Base-by-base conservation (phyloP, 2,797 vertebrate genomes). In the Muscicapa striata region DNA sequence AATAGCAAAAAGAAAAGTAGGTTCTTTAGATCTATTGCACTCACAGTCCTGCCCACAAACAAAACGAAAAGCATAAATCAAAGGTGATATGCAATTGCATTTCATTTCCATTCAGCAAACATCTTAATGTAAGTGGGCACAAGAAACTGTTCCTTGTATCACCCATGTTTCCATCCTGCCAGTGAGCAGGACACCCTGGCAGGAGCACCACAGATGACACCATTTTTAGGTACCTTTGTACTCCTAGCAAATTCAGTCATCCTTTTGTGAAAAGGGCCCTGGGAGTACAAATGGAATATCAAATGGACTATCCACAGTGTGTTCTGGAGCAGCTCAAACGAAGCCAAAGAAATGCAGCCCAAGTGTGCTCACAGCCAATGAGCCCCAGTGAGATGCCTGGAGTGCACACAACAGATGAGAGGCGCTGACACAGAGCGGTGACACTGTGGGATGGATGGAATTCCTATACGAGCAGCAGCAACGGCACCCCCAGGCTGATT, bases 401-500 rank as follows among this genome's bases (percentile, higher is more conserved):
- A 61, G 91, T 70, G 79, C 88, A 94, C 88, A 84, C 29, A 93
- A 95, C 87, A 90, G 89, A 84, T 80, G 94, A 74, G 92, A 85
- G 81, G 63, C 1, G 15, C 57, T 78, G 74, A 72, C 23, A 85
- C 22, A 80, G 80, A 84, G 94, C 30, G 5, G 78, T 78, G 88
- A 76, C 66, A 87, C 63, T 34, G 91, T 85, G 96, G 86, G 79
- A 97, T 85, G 95, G 45, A 70, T 52, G 38, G 15, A 89, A 97
- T 93, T 97, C 97, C 96, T 97, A 97, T 95, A 97, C 81, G 93
- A 98, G 94, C 98, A 98, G 97, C 90, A 48, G 70, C 55, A 93
- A 94, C 0, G 1, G 79, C 48, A 74, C 52, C 34, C 46, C 9
- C 0, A 0, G 51, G 59, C 49, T 82, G 76, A 81, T 16, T 26